phyloP scores from a whole-genome alignment of 2,113 vertebrate species.

The Vicugna pacos region DNA sequence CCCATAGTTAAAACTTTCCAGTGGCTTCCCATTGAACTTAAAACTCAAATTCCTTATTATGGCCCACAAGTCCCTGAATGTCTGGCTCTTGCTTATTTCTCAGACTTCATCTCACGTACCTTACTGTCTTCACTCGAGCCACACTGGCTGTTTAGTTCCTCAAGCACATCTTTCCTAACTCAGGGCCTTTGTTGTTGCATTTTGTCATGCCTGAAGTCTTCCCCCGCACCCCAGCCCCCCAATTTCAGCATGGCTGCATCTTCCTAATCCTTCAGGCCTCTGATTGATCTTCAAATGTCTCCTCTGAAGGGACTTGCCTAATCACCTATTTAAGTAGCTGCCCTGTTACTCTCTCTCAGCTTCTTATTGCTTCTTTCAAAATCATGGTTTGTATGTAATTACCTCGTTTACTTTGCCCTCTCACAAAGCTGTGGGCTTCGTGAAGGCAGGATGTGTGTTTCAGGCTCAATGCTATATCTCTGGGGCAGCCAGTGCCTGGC shows the following conservation, averaged over 20 bases:
- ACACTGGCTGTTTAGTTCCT: background rate
- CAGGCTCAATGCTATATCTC: background rate
- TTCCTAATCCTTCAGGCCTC: background rate
- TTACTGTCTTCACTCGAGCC: background rate
- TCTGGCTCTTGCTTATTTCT: background rate
- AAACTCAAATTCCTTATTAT: conserved; percentile 5
- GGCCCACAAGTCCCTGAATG: background rate
- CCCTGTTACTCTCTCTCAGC: background rate
- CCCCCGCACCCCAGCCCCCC: background rate
- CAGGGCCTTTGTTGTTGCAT: background rate
- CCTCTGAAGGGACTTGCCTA: background rate
- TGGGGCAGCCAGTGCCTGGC: background rate
- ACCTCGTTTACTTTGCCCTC: background rate
- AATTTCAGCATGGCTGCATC: conserved; percentile 23
- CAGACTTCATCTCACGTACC: background rate
- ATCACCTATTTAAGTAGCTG: background rate
- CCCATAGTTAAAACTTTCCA: background rate
- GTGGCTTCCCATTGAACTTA: conserved; percentile 4
- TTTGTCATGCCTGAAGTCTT: background rate
- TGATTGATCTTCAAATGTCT: conserved; percentile 1
- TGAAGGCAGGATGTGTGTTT: background rate
- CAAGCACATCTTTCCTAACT: conserved; percentile 4
- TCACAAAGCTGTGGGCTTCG: background rate
- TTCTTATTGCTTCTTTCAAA: conserved; percentile 57
- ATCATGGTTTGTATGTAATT: background rate